Evolutionary conservation across 2,797 vertebrate species (phyloP).

Genomic region (Distichodus sexfasciatus): DNA sequence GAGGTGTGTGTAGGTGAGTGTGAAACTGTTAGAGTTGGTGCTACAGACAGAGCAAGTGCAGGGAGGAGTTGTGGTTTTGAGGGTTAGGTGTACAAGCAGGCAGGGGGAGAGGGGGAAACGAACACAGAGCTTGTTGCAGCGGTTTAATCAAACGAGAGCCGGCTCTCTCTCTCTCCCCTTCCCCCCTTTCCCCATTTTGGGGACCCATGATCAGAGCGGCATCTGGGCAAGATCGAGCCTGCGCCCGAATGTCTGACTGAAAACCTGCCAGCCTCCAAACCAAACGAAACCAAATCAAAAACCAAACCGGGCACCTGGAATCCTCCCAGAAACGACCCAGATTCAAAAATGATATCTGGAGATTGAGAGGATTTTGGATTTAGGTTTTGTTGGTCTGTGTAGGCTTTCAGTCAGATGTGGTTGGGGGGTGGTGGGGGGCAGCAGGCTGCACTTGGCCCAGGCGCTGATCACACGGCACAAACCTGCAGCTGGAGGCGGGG

Average conservation of each 20-base stretch:
- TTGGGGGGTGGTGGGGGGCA: constrained; percentile 24
- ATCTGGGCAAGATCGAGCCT: constrained; percentile 52
- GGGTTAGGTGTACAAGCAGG: constrained; percentile 44
- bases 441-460: constrained; percentile 48
- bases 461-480: constrained; percentile 62
- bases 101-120: constrained; percentile 25
- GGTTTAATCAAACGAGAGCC: constrained; percentile 25
- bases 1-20: constrained; percentile 4
- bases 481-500: constrained; percentile 71
- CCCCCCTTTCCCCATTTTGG: constrained; percentile 47
- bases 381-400: constrained; percentile 4
- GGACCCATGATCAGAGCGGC: constrained; percentile 59
- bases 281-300: no score
- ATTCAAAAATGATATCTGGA: no score
- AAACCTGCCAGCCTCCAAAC: constrained; percentile 38
- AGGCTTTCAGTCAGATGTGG: constrained; percentile 14
- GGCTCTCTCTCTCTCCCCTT: neutral
- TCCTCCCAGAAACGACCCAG: no score
- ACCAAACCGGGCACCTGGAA: constrained; percentile 5
- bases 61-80: constrained; percentile 33
- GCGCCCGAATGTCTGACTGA: constrained; percentile 28
- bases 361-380: constrained; percentile 9
- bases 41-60: constrained; percentile 54
- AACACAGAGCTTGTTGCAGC: constrained; percentile 41
- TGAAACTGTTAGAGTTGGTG: constrained; percentile 9